Evolutionary conservation across 2,797 vertebrate genomes (phyloP), one percentile per base, ranked within the genome.

Genomic region (Gymnopithys bicolor): DNA sequence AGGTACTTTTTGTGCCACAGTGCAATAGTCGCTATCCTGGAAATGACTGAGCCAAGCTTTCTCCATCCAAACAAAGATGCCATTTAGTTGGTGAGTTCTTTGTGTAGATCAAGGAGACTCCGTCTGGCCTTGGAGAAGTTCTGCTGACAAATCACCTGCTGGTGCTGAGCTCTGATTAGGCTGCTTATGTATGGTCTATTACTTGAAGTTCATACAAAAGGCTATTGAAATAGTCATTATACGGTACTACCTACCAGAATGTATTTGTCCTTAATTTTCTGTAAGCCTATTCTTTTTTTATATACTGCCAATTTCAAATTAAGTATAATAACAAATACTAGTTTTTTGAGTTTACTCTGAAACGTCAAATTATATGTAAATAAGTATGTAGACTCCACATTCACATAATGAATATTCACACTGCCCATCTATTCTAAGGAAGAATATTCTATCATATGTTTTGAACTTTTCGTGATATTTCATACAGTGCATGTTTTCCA

Each of bases 201-300:
- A 58, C 33, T 63, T 92, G 51, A 59, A 86, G 84, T 76, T 69
- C 41, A 39, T 8, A 33, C 30, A 19, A 71, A 56, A 78, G n/a
- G 23, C 27, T 87, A 52, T 25, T 78, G 75, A 75, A 92, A 39
- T 66, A 75, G 15, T 39, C 37, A 78, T 84, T 71, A 66, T 32
- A 30, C 19, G 84, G 35, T 46, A 46, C 35, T 64, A 39, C 39
- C 62, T 92, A 64, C 13, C 18, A 60, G 24, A 84, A 75, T 23
- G 9, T 83, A 53, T 87, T 88, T 86, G 39, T 55, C 35, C n/a
- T 62, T 28, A 88, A 63, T 88, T 86, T 81, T 91, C 37, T 86
- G 8, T 35, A 84, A 43, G 22, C 68, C 13, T 81, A 10, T 56
- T 86, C 5, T 58, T 73, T 43, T 74, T 32, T 63, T 35, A 75